phyloP scores from a whole-genome alignment of 2,888 invertebrate genomes.

The Teleogryllus oceanicus region DNA sequence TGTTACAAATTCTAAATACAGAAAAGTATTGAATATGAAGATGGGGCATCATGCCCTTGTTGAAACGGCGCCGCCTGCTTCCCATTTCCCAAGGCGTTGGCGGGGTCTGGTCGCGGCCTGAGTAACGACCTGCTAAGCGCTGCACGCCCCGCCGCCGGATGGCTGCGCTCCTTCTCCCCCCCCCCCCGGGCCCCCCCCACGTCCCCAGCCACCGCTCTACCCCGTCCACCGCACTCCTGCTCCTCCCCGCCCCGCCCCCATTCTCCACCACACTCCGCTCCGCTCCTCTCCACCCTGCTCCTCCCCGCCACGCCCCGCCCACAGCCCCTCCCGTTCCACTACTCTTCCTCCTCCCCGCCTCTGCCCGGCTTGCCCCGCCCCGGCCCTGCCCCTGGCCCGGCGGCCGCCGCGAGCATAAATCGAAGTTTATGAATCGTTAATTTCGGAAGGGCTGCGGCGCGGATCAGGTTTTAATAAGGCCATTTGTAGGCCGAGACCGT shows the following conservation, averaged over 20 bases:
- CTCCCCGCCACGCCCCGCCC: no score
- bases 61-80: no score
- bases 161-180: background rate
- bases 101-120: background rate
- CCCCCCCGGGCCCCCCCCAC: background rate
- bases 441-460: conserved; percentile 24
- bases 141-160: background rate
- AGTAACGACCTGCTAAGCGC: conserved; percentile 26
- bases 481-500: background rate
- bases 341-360: background rate
- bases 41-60: no score
- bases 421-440: conserved; percentile 18
- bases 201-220: no score
- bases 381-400: background rate
- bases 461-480: conserved; percentile 10
- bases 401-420: background rate
- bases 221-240: background rate
- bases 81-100: no score
- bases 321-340: no score
- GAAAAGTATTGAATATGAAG: no score
- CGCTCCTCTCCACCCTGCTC: background rate
- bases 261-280: background rate
- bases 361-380: background rate
- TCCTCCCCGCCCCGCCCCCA: background rate
- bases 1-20: no score